Evolutionary conservation across 2,888 invertebrate genomes (phyloP).

Genomic region (Hirtodrosophila confusa): DNA sequence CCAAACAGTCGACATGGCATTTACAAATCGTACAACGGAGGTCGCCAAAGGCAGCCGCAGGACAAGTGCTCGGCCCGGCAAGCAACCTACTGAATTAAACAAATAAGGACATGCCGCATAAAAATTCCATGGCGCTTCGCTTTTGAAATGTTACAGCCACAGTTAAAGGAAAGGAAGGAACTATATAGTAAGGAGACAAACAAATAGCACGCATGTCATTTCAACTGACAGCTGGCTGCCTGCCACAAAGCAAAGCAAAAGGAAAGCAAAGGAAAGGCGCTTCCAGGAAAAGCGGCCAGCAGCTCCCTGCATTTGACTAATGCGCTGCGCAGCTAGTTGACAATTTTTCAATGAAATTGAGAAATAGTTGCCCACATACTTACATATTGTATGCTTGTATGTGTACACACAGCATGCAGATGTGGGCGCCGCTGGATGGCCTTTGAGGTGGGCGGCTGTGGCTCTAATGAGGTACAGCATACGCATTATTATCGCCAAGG

Average conservation of each 20-base stretch:
- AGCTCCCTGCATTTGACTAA: constrained; percentile 65
- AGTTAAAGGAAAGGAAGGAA: constrained; percentile 25
- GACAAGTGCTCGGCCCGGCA: constrained; percentile 9
- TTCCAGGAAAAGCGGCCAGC: constrained; percentile 22
- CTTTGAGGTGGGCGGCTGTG: not conserved
- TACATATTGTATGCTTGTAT: constrained; percentile 7
- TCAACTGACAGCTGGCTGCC: constrained; percentile 54
- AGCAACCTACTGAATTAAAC: constrained; percentile 40
- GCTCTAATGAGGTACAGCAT: constrained; percentile 13
- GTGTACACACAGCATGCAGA: not conserved
- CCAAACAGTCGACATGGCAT: not conserved
- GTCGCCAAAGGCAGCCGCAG: constrained; percentile 36
- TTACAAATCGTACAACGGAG: constrained; percentile 10
- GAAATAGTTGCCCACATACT: constrained; percentile 61
- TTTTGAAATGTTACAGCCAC: constrained; percentile 66
- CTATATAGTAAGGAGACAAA: constrained; percentile 16
- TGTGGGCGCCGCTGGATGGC: not conserved
- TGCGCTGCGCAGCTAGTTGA: constrained; percentile 59
- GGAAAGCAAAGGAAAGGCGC: constrained; percentile 24
- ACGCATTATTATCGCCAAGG: not conserved
- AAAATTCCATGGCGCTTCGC: constrained; percentile 58
- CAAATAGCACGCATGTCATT: constrained; percentile 65
- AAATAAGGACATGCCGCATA: constrained; percentile 48
- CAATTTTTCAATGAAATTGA: constrained; percentile 65
- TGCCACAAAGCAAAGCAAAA: constrained; percentile 25